Base-by-base conservation (phyloP, 2,888 invertebrate genomes). In the Drosophila subsilvestris region DNA sequence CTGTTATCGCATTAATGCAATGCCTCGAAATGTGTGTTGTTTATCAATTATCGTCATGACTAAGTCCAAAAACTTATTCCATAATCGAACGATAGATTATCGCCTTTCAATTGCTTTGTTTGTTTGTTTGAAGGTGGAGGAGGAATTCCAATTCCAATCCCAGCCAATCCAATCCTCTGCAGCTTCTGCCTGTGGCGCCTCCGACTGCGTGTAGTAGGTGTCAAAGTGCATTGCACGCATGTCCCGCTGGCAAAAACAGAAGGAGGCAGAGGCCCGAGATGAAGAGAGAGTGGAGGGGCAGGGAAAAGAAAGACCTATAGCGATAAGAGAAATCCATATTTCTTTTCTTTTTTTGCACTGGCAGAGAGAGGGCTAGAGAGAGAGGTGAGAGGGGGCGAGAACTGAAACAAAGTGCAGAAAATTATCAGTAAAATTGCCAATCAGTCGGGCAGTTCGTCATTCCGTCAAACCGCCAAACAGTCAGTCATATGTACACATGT, bases 391-490 rank as follows among this genome's bases (percentile, higher is more conserved):
- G 60, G 7, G 22, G 18, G 59, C 45, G 61, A 66, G 68, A 66
- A 56, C 55, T 67, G 71, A 69, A 62, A 62, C 62, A 72, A 71
- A 69, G 66, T 66, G 69, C 72, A 75, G 58, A 81, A 68, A 70
- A 67, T 45, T 63, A 63, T 53, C 78, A 62, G 58, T 63, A 37
- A 57, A 63, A 63, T 76, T 42, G 73, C 69, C 69, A 70, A 72
- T 69, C 69, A 50, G 49, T 53, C 56, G 17, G 54, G 45, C 61
- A 76, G 44, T 60, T 61, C 50, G 48, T 56, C 48, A 56, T 49
- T 37, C 71, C 57, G 47, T 12, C 55, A 63, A 71, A 70, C 71
- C 50, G 67, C 22, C 69, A 63, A 56, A 55, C 51, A 29, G 49
- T 62, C 61, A 49, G 56, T 32, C 32, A 32, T 22, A 3, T 22